These are phyloP conservation scores for Yoshiicerus persimilis DNA, from an alignment of 1,140 invertebrate genomes.

Conservation along the genomic window DNA sequence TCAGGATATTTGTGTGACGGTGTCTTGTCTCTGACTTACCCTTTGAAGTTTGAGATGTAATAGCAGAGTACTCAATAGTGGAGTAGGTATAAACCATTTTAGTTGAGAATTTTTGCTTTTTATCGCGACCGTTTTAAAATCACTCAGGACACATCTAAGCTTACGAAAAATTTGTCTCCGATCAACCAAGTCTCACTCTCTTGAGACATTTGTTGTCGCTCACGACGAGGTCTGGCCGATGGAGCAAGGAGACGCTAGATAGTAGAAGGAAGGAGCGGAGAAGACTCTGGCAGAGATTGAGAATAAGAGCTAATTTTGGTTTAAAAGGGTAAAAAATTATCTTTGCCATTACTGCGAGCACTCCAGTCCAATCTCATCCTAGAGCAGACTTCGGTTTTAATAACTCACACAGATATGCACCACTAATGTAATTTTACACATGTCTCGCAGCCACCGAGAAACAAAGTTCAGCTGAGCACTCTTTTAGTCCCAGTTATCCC, in stretches of 20 bases:
- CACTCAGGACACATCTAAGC: not conserved
- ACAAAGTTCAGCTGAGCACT: not conserved
- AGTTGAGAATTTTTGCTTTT: not conserved
- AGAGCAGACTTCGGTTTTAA: not conserved
- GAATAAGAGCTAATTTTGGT: not conserved
- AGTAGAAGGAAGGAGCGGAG: not conserved
- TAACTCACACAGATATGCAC: not conserved
- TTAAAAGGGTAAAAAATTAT: not conserved
- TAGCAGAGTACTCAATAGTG: too few species aligned
- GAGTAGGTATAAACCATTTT: not conserved
- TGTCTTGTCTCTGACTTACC: too few species aligned
- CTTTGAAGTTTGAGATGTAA: too few species aligned
- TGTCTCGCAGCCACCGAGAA: not conserved
- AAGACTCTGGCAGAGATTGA: not conserved
- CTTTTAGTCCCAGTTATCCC: too few species aligned
- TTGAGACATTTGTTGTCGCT: not conserved
- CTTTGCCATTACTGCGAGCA: not conserved
- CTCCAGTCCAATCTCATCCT: not conserved
- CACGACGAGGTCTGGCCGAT: too few species aligned
- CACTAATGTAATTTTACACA: not conserved
- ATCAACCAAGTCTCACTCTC: not conserved
- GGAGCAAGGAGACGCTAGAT: not conserved
- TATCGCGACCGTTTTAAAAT: slow-evolving; percentile 1
- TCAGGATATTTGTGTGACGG: too few species aligned
- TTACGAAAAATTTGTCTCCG: not conserved